These are phyloP conservation scores for Accipiter cooperii DNA, from an alignment of 2,113 vertebrate species.

Conservation along the genomic window DNA sequence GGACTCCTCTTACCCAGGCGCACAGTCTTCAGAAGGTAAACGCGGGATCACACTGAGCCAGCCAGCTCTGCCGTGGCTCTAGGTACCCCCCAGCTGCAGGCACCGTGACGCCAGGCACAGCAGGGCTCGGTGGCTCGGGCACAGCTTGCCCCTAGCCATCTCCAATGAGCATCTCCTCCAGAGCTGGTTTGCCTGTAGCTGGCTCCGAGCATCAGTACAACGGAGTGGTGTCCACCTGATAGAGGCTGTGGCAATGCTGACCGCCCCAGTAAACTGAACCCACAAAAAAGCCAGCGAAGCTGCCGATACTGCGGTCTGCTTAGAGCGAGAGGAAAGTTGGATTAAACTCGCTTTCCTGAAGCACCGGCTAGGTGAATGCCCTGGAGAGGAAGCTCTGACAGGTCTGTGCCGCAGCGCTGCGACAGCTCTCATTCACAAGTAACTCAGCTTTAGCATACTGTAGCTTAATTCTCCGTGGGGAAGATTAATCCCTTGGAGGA, in stretches of 20 bases:
- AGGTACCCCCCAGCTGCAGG: background rate
- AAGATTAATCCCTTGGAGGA: conserved; percentile 46
- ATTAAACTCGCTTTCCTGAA: background rate
- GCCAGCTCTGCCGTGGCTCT: rapidly evolving
- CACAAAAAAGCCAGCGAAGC: background rate
- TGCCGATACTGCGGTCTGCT: background rate
- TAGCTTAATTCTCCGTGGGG: background rate
- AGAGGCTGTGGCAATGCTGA: background rate
- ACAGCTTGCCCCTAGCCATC: background rate
- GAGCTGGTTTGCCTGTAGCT: background rate
- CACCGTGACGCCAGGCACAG: rapidly evolving
- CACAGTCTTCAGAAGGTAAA: background rate
- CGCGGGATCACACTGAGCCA: rapidly evolving
- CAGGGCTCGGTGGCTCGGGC: background rate
- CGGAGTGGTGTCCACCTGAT: background rate
- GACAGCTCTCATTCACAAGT: background rate
- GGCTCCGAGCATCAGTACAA: background rate
- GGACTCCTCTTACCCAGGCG: rapidly evolving
- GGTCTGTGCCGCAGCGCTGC: background rate
- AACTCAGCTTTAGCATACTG: background rate
- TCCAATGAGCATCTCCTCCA: rapidly evolving
- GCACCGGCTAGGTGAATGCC: background rate
- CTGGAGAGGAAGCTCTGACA: background rate
- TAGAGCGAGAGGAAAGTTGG: background rate
- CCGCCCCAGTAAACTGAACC: rapidly evolving